Conservation (phyloP, 2,113 vertebrate species). For the Lathamus discolor region DNA sequence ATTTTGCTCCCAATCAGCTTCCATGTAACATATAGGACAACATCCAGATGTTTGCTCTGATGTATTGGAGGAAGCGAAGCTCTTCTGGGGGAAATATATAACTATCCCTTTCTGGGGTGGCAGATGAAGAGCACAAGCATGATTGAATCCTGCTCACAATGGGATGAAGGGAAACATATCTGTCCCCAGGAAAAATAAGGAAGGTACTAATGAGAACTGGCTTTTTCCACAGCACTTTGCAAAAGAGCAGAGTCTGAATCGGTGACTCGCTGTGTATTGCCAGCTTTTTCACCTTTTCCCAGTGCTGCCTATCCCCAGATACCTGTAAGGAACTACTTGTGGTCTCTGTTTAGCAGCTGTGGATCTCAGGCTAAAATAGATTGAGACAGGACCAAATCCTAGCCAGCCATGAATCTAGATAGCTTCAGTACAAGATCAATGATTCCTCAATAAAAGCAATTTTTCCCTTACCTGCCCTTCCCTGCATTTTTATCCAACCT, state of each 20-base stretch:
- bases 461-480: neutral
- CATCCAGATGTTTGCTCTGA: neutral
- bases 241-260: neutral
- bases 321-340: neutral
- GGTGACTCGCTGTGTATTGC: accelerated
- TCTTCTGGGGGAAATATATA: neutral
- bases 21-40: neutral
- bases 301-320: neutral
- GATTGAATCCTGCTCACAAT: neutral
- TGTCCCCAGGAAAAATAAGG: neutral
- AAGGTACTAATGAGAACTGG: neutral
- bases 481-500: neutral
- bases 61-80: neutral
- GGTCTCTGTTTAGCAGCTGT: neutral
- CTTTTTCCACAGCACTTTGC: neutral
- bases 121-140: neutral
- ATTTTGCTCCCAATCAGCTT: neutral
- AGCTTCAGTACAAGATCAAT: neutral
- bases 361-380: neutral
- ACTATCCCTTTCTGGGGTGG: neutral
- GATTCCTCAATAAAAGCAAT: neutral
- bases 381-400: neutral
- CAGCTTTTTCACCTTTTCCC: neutral
- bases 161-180: neutral
- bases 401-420: neutral